Conservation (phyloP, 2,113 vertebrate species). For the Oryzias celebensis region DNA sequence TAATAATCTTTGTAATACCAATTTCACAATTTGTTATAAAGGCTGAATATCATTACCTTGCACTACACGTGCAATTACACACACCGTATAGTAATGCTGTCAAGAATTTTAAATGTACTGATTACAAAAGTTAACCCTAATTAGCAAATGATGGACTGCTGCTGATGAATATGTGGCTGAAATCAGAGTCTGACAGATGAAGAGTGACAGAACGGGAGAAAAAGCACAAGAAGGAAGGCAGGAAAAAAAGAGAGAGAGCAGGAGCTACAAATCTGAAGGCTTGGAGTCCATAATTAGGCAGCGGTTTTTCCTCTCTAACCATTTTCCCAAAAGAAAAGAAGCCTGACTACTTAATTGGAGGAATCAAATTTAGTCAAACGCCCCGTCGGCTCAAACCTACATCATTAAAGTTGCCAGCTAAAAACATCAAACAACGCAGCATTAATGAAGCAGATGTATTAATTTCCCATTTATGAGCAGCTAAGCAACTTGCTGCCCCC, state of each 20-base stretch:
- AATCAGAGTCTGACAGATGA: slow-evolving; percentile 66
- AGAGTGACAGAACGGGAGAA: slow-evolving; percentile 40
- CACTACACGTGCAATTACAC: slow-evolving; percentile 80
- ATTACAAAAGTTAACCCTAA: slow-evolving; percentile 86
- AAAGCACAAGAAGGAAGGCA: slow-evolving; percentile 3
- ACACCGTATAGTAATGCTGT: slow-evolving; percentile 75
- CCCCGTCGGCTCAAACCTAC: slow-evolving; percentile 82
- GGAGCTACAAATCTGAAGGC: slow-evolving; percentile 66
- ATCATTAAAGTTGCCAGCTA: slow-evolving; percentile 92
- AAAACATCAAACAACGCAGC: slow-evolving; percentile 89
- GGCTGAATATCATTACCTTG: slow-evolving; percentile 72
- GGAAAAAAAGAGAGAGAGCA: slow-evolving; percentile 32
- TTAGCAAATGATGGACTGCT: slow-evolving; percentile 80
- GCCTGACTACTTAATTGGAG: slow-evolving; percentile 84
- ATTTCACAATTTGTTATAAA: slow-evolving; percentile 66
- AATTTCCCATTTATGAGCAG: slow-evolving; percentile 94
- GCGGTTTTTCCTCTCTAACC: slow-evolving; percentile 73
- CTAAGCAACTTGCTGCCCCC: slow-evolving; percentile 82
- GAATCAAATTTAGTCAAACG: slow-evolving; percentile 85
- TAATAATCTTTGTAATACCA: slow-evolving; percentile 45
- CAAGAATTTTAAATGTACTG: slow-evolving; percentile 80
- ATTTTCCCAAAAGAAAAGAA: slow-evolving; percentile 81
- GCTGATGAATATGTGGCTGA: slow-evolving; percentile 75
- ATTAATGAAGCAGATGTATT: slow-evolving; percentile 95
- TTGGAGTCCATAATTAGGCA: slow-evolving; percentile 82